A percentile compares a stretch with the other conserved stretches of the same genome.
These are phyloP conservation scores for Hipposideros armiger DNA, from an alignment of 2,113 vertebrate genomes.

Conservation along the genomic window DNA sequence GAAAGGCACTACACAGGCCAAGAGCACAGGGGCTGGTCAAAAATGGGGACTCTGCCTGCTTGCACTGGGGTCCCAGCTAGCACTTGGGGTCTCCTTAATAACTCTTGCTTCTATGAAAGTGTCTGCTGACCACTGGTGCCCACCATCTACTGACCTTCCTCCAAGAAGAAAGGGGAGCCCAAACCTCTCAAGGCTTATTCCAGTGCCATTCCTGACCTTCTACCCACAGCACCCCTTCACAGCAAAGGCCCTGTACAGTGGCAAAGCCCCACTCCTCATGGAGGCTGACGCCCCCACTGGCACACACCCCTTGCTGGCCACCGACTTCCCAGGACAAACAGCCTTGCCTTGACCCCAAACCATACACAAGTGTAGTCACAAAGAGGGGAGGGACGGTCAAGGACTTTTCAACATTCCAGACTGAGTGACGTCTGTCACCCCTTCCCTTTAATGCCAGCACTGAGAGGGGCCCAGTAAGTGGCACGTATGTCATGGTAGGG, in stretches of 20 bases:
- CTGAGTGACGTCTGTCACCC: conserved; percentile 17
- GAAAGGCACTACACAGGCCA: background rate
- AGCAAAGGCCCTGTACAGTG: background rate
- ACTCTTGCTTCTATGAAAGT: background rate
- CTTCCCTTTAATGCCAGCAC: background rate
- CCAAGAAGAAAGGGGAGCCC: background rate
- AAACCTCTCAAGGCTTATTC: background rate
- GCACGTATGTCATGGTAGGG: conserved; percentile 69
- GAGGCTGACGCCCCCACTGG: background rate
- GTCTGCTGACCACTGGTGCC: background rate
- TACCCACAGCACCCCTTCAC: background rate
- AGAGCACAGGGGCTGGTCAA: background rate
- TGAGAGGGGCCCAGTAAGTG: conserved; percentile 53
- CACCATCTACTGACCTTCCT: background rate
- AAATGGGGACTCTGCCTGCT: background rate
- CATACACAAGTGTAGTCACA: background rate
- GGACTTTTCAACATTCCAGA: background rate
- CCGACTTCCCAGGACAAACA: background rate
- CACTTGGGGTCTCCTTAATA: background rate
- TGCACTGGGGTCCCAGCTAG: too few relatives aligned
- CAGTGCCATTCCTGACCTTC: background rate
- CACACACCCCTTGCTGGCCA: background rate
- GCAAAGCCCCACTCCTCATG: background rate
- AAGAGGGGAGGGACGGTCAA: background rate
- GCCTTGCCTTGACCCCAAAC: background rate